These are phyloP conservation scores for Falco biarmicus DNA, from an alignment of 2,797 vertebrate genomes.

Conservation along the genomic window DNA sequence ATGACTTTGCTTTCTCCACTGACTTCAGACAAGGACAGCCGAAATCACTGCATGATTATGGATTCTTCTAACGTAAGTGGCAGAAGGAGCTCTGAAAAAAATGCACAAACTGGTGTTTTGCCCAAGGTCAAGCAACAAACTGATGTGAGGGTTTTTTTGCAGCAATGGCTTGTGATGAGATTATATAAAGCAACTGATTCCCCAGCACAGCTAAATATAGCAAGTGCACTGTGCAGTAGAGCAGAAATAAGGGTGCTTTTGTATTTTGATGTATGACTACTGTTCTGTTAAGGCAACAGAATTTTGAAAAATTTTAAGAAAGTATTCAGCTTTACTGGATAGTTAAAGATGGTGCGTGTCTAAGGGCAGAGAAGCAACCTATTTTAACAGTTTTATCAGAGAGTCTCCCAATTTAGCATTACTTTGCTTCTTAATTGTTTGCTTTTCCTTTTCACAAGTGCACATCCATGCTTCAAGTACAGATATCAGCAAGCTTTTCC, in stretches of 20 bases:
- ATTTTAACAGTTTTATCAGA: neutral
- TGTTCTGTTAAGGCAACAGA: neutral
- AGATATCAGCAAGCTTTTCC: neutral
- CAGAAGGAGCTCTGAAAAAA: conserved; percentile 1
- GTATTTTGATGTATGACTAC: neutral
- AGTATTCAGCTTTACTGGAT: neutral
- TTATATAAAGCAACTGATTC: conserved; percentile 17
- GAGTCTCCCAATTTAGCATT: neutral
- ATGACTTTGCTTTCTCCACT: neutral
- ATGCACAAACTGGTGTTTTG: neutral
- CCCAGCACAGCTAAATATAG: neutral
- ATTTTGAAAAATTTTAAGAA: neutral
- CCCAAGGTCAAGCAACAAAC: neutral
- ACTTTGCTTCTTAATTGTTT: neutral
- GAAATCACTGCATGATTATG: neutral
- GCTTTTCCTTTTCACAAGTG: neutral
- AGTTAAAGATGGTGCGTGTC: neutral
- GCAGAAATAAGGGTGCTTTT: conserved; percentile 30
- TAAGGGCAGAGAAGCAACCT: neutral
- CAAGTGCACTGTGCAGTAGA: neutral
- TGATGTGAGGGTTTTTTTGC: neutral
- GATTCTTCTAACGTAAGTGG: neutral
- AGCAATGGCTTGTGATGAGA: neutral
- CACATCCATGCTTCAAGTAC: neutral
- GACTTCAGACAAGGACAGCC: neutral